Evolutionary conservation across 2,888 invertebrate genomes (phyloP).

Genomic region (Drosophila prolongata): DNA sequence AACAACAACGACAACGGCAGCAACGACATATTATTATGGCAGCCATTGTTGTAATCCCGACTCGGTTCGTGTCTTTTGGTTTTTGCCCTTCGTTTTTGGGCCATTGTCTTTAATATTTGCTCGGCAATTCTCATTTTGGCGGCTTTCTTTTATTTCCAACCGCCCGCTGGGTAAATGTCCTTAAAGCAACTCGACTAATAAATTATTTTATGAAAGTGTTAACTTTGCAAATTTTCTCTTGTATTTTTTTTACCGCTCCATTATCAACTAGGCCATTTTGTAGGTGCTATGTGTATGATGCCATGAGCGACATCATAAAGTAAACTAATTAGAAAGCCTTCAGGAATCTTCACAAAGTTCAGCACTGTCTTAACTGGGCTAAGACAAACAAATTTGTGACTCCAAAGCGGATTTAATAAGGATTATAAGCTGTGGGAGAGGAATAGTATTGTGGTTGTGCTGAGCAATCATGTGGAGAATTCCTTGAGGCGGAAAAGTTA

Average conservation of each 20-base stretch:
- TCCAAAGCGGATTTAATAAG: constrained; percentile 15
- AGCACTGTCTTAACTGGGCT: constrained; percentile 16
- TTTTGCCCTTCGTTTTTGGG: constrained; percentile 9
- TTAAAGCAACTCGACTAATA: constrained; percentile 60
- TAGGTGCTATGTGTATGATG: constrained; percentile 5
- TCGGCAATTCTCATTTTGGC: constrained; percentile 55
- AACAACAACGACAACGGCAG: constrained; percentile 28
- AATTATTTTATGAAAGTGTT: constrained; percentile 78
- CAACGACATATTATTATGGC: constrained; percentile 68
- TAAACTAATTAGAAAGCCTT: constrained; percentile 66
- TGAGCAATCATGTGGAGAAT: not conserved
- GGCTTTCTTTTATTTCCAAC: constrained; percentile 59
- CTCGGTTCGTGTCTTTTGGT: constrained; percentile 25
- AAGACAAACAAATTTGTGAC: constrained; percentile 37
- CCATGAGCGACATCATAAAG: constrained; percentile 37
- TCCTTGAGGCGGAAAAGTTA: not conserved
- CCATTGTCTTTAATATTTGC: constrained; percentile 74
- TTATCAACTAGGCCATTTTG: constrained; percentile 52
- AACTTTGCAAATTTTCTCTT: constrained; percentile 64
- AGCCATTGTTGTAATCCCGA: constrained; percentile 69
- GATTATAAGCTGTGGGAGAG: not conserved
- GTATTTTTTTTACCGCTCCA: constrained; percentile 30
- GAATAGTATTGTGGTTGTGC: not conserved
- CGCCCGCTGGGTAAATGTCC: constrained; percentile 39
- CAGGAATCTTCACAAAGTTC: constrained; percentile 39